Base-by-base conservation (phyloP, 1,140 invertebrate species). In the Polypedilum vanderplanki region DNA sequence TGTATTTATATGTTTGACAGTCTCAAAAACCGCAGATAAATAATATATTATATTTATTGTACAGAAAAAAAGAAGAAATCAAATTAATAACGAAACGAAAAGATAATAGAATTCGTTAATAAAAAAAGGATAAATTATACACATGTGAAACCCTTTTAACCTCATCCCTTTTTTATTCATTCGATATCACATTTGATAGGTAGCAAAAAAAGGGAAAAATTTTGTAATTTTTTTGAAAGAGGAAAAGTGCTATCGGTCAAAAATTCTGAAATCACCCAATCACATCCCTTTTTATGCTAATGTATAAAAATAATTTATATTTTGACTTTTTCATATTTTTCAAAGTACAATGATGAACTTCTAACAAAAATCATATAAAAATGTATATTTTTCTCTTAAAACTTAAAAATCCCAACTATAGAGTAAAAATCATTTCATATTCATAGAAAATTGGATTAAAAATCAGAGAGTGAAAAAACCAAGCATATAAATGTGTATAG, bases 41-140 rank as follows among this genome's bases (percentile, higher is more conserved):
- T 70, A 70, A 70, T 20, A 70, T 70, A 70, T 70, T 67, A 17
- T 67, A 46, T 12, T 12, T n/a, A 57, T 57, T 33, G 24, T 33
- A 33, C 3, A 57, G 46, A 57, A 5, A 22, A 12, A 70, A 7
- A 70, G 17, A 70, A 22, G 20, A 70, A 70, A 70, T 70, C 65
- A 70, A 70, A 70, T 70, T 70, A 70, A 70, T 70, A 70, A 70
- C 65, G n/a, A 70, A 70, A 70, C 17, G 17, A 70, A 70, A 22
- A 70, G 65, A 70, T 70, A 70, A 70, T 70, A 70, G 65, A 70
- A 70, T 70, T 70, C 65, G 65, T 70, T 70, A 70, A 70, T 70
- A 70, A 70, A 70, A 67, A 70, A 70, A 57, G 46, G 46, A 57
- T 57, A 57, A 57, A 57, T 57, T 57, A 57, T 57, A 57, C 46